A percentile compares a stretch with the other conserved stretches of the same genome.
These are phyloP conservation scores for Mustelus asterias DNA, from an alignment of 2,113 vertebrate genomes.

Conservation along the genomic window DNA sequence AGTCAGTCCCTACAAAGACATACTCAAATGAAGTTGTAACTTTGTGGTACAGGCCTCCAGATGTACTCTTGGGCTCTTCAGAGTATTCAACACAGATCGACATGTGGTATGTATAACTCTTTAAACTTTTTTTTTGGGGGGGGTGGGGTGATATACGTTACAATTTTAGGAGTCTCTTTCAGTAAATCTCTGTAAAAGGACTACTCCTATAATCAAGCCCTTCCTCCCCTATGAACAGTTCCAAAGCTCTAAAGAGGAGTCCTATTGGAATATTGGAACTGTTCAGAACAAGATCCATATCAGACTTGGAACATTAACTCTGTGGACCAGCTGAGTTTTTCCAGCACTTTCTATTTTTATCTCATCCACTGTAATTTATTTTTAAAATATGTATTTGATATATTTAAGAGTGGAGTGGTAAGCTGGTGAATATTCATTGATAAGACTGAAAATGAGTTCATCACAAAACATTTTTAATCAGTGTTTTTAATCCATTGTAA, in stretches of 20 bases:
- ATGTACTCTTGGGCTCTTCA: constrained; percentile 89
- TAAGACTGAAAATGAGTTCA: background rate
- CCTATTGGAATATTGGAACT: too few species aligned
- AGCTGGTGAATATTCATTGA: background rate
- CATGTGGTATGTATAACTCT: constrained; percentile 77
- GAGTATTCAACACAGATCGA: constrained; percentile 97
- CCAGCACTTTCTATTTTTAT: too few species aligned
- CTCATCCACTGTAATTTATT: too few species aligned
- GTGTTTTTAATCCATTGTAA: background rate
- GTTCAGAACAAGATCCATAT: too few species aligned
- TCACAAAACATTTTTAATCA: background rate
- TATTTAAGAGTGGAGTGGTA: too few species aligned
- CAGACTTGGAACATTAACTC: too few species aligned
- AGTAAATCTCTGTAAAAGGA: background rate
- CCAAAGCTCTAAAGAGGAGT: too few species aligned
- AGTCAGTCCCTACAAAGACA: constrained; percentile 94
- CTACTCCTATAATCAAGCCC: background rate
- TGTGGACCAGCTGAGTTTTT: too few species aligned
- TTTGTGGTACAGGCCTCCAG: constrained; percentile 92
- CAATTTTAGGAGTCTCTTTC: background rate
- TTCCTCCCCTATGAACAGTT: background rate
- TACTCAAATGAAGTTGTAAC: constrained; percentile 97
- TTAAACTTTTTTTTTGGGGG: background rate
- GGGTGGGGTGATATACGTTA: background rate
- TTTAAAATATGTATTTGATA: too few species aligned